A percentile compares a stretch with the other conserved stretches of the same genome.
Conservation (phyloP, 2,797 vertebrate genomes). For the Ataeniobius toweri region DNA sequence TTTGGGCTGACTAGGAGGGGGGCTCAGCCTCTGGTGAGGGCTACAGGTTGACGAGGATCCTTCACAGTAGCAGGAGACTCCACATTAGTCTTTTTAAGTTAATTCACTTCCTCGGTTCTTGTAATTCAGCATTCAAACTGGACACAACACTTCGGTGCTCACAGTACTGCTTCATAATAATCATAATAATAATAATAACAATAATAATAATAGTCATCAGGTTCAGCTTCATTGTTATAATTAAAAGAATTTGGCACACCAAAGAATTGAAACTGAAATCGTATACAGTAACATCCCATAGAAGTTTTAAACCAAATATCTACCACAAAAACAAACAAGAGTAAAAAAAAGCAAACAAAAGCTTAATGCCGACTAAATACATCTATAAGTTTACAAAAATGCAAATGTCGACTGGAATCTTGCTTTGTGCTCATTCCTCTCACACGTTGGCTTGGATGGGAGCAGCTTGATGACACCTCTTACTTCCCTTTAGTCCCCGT, state of each 20-base stretch:
- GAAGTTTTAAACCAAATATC: constrained; percentile 72
- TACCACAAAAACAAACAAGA: constrained; percentile 77
- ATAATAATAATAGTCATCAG: constrained; percentile 66
- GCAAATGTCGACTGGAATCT: constrained; percentile 60
- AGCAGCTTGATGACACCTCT: constrained; percentile 1
- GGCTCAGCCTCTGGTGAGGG: constrained; percentile 43
- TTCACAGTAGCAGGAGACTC: constrained; percentile 74
- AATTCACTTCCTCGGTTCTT: constrained; percentile 38
- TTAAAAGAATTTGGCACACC: constrained; percentile 59
- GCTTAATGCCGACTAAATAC: constrained; percentile 72
- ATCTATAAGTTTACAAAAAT: constrained; percentile 73
- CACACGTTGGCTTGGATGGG: constrained; percentile 37
- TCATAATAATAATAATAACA: constrained; percentile 31
- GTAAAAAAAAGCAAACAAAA: constrained; percentile 70
- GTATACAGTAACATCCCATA: constrained; percentile 71
- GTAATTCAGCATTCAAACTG: constrained; percentile 51
- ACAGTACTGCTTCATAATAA: constrained; percentile 66
- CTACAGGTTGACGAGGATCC: constrained; percentile 47
- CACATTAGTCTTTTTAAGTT: constrained; percentile 48
- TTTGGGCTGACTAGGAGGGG: background rate
- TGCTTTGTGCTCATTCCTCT: constrained; percentile 73
- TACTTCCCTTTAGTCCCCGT: constrained; percentile 16
- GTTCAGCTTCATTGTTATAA: constrained; percentile 60
- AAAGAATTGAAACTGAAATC: constrained; percentile 72
- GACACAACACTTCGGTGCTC: constrained; percentile 69